Evolutionary conservation across 2,888 invertebrate genomes (phyloP), one percentile per base, ranked within the genome.

Genomic region (Pycnomerus fuliginosus): DNA sequence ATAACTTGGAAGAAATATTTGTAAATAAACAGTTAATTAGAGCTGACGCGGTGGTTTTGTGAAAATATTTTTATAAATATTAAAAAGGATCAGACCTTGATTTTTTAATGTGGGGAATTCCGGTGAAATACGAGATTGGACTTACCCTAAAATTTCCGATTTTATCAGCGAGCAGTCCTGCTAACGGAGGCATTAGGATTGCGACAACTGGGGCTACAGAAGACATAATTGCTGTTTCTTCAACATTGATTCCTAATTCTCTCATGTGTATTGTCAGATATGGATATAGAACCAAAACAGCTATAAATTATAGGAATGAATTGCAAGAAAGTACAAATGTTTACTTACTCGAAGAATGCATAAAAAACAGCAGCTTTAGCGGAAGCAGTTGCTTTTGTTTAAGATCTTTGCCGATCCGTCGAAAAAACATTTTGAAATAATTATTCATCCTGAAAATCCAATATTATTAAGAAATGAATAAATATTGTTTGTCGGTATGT

Each of bases 211-310:
- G 87, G 32, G 83, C 85, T 17, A 87, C 80, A 1, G 87, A 84
- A 1, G 85, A 85, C 84, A 87, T 87, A 60, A 87, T 84, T 27
- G 87, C 87, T 2, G 87, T 85, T 73, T 88, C 87, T 71, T 85
- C 84, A 38, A 86, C 84, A 62, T 80, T 85, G 67, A 88, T 85
- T 32, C 88, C 88, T 57, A 88, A 70, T 65, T 86, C 85, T 42
- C 86, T 76, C 84, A 87, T 86, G 67, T 88, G 88, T 55, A 88
- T 84, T 32, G 87, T 87, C 66, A 88, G 71, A 73, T 87, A 88
- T 3, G 87, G 88, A 68, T 87, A 87, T 48, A 88, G 72, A 32
- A 87, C 87, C 64, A 82, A 81, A 37, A 87, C 72, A 13, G 87
- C 87, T 88, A 68, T 23, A 71, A 47, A 25, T 20, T 20, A 5